phyloP scores from a whole-genome alignment of 2,888 invertebrate species.

The Ametastegia equiseti region DNA sequence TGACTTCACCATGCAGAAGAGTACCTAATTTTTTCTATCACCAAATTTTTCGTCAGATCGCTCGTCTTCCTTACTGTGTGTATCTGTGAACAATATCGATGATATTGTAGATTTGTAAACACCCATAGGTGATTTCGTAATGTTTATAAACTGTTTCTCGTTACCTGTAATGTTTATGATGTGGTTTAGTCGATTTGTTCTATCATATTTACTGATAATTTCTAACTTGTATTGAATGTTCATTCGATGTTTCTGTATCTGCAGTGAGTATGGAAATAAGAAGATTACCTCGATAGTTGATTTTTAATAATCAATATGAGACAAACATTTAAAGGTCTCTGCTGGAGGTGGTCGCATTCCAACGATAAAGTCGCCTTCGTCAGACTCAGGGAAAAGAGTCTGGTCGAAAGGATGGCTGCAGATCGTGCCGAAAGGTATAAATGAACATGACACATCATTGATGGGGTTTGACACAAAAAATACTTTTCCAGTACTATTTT shows the following conservation, averaged over 20 bases:
- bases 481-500: not conserved
- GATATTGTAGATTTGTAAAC: not conserved
- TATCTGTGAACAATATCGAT: not conserved
- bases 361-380: not conserved
- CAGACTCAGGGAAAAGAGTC: not conserved
- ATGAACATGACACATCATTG: not conserved
- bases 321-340: conserved; percentile 7
- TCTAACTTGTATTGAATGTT: not conserved
- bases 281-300: conserved; percentile 19
- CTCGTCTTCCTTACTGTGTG: not conserved
- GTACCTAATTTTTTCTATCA: not conserved
- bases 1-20: not conserved
- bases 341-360: not conserved
- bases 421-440: not conserved
- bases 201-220: not conserved
- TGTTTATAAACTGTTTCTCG: not conserved
- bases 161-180: not conserved
- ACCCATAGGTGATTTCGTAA: not conserved
- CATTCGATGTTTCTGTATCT: not conserved
- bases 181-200: not conserved
- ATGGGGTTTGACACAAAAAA: not conserved
- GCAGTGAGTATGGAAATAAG: conserved; percentile 24
- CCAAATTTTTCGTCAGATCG: not conserved
- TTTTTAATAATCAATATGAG: conserved; percentile 16
- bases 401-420: not conserved